These are phyloP conservation scores for Malurus melanocephalus DNA, from an alignment of 2,113 vertebrate species.

Conservation along the genomic window DNA sequence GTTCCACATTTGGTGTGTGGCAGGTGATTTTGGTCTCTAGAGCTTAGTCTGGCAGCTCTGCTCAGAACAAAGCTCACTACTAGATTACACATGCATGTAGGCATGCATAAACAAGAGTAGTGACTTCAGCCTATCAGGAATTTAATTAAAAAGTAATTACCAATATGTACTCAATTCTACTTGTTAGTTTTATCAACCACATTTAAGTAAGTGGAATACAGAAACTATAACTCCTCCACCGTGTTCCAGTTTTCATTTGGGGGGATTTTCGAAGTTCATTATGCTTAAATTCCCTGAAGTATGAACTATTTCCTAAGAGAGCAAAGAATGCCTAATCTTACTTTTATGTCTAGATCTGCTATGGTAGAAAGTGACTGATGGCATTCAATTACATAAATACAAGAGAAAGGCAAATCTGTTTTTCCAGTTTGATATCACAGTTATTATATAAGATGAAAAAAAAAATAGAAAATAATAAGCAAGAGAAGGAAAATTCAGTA, in stretches of 20 bases:
- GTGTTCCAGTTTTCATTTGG: neutral
- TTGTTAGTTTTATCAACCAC: neutral
- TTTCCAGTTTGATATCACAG: neutral
- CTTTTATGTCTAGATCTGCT: neutral
- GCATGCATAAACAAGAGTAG: neutral
- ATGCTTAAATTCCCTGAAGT: constrained; percentile 32
- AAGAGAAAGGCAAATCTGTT: neutral
- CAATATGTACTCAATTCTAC: neutral
- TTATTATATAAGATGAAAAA: neutral
- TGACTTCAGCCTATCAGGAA: constrained; percentile 5
- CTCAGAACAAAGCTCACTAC: neutral
- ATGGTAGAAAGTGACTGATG: neutral
- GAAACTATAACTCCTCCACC: neutral
- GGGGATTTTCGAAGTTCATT: constrained; percentile 11
- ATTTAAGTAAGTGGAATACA: neutral
- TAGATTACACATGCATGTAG: neutral
- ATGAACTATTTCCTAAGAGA: constrained; percentile 39
- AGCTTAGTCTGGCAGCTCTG: neutral
- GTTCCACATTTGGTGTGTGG: neutral
- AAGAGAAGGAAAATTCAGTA: neutral
- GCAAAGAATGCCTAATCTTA: constrained; percentile 46
- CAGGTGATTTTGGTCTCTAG: neutral
- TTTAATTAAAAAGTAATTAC: constrained; percentile 47
- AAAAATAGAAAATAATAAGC: neutral
- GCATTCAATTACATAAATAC: neutral